Conservation (phyloP, 1,140 invertebrate genomes). For the Euborellia annulipes region DNA sequence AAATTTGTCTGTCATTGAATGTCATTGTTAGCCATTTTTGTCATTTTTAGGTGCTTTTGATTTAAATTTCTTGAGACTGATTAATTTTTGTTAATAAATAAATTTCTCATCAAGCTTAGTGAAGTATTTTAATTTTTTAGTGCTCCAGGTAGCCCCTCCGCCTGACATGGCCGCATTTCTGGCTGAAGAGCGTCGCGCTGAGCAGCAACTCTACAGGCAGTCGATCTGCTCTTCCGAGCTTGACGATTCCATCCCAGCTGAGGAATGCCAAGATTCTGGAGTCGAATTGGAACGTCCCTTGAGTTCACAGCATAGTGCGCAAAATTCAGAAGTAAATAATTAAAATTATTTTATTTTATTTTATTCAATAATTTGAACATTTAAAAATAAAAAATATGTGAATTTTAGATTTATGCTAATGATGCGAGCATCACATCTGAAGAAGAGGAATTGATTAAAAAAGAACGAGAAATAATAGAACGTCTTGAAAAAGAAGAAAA, state of each 20-base stretch:
- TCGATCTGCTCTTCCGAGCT: slow-evolving; percentile 36
- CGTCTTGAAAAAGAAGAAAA: slow-evolving; percentile 46
- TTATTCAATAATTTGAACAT: no score
- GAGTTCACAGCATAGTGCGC: slow-evolving; percentile 44
- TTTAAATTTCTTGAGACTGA: no score
- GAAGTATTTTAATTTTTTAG: slow-evolving; percentile 14
- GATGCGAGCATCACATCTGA: slow-evolving; percentile 38
- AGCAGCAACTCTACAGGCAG: slow-evolving; percentile 41
- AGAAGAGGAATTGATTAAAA: slow-evolving; percentile 54
- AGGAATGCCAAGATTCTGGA: slow-evolving; percentile 57
- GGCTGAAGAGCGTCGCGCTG: slow-evolving; percentile 60
- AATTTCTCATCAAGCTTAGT: no score
- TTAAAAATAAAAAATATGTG: not conserved
- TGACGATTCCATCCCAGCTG: slow-evolving; percentile 27
- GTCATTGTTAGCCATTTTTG: no score
- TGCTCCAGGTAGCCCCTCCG: slow-evolving; percentile 51
- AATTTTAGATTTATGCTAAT: slow-evolving; percentile 17
- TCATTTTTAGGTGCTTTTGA: no score
- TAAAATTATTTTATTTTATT: not conserved
- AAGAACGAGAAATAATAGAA: slow-evolving; percentile 54
- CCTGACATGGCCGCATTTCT: slow-evolving; percentile 62
- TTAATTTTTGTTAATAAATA: no score
- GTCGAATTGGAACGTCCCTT: slow-evolving; percentile 43
- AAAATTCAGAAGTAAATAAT: slow-evolving; percentile 47
- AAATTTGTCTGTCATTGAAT: no score